Conservation (phyloP, 2,113 vertebrate species). For the Aspiorhynchus laticeps region DNA sequence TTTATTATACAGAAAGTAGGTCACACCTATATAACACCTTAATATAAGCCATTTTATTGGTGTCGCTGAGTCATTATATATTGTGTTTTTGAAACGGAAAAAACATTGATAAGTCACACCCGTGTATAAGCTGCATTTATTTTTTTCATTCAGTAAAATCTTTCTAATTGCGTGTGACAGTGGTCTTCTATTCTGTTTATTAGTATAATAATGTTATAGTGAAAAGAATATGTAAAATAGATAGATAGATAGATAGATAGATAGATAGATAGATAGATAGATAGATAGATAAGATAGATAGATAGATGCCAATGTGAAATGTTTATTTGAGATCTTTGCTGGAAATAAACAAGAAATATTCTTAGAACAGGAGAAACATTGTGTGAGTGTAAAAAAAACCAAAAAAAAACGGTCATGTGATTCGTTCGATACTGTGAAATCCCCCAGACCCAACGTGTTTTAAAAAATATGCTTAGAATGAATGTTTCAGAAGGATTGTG, state of each 20-base stretch:
- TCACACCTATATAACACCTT: background rate
- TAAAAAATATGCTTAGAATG: background rate
- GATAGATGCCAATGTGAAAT: background rate
- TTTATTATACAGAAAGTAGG: background rate
- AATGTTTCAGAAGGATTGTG: background rate
- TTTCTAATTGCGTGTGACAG: background rate
- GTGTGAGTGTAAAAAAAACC: background rate
- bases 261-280: no score
- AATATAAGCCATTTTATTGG: background rate
- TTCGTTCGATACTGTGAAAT: background rate
- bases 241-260: background rate
- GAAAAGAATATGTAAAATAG: background rate
- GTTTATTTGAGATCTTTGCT: background rate
- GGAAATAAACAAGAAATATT: background rate
- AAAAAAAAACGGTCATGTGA: background rate
- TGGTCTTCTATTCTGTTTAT: background rate
- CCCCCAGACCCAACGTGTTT: background rate
- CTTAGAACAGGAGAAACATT: background rate
- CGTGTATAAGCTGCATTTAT: background rate
- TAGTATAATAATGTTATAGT: background rate
- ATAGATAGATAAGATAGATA: no score
- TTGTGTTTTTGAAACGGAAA: background rate
- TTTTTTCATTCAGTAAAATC: background rate
- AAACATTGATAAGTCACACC: background rate
- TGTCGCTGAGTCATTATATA: background rate